Conservation (phyloP, 2,797 vertebrate genomes). For the Denticeps clupeoides region DNA sequence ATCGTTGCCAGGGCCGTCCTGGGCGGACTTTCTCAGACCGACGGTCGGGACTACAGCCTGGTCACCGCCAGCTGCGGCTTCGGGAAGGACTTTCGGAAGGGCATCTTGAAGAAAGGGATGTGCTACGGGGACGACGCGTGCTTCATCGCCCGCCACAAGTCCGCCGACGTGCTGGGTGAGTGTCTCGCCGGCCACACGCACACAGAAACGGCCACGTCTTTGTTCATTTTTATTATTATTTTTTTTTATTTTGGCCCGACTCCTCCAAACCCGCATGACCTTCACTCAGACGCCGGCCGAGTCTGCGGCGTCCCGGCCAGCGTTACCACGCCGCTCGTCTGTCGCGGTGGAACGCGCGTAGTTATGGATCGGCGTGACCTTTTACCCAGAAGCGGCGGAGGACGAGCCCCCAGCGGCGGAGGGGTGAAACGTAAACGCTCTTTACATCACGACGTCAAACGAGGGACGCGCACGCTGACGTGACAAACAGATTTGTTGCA, state of each 20-base stretch:
- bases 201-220: background rate
- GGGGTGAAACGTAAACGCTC: slow-evolving; percentile 1
- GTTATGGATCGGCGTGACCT: slow-evolving; percentile 43
- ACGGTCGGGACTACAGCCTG: slow-evolving; percentile 88
- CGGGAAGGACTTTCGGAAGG: slow-evolving; percentile 95
- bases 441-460: no score
- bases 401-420: background rate
- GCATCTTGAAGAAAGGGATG: slow-evolving; percentile 96
- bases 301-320: no score
- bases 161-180: slow-evolving; percentile 86
- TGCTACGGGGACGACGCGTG: slow-evolving; percentile 96
- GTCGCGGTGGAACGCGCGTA: slow-evolving; percentile 8
- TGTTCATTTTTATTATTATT: background rate
- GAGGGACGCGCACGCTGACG: no score
- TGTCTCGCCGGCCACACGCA: background rate
- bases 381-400: slow-evolving; percentile 49
- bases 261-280: slow-evolving; percentile 12
- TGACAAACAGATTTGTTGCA: no score
- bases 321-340: no score
- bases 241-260: no score
- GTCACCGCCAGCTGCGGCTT: slow-evolving; percentile 92
- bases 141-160: slow-evolving; percentile 80
- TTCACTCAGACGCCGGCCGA: no score
- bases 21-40: slow-evolving; percentile 91
- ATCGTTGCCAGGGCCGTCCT: slow-evolving; percentile 94